Base-by-base conservation (phyloP, 2,888 invertebrate species). In the Choristoneura rosaceana region DNA sequence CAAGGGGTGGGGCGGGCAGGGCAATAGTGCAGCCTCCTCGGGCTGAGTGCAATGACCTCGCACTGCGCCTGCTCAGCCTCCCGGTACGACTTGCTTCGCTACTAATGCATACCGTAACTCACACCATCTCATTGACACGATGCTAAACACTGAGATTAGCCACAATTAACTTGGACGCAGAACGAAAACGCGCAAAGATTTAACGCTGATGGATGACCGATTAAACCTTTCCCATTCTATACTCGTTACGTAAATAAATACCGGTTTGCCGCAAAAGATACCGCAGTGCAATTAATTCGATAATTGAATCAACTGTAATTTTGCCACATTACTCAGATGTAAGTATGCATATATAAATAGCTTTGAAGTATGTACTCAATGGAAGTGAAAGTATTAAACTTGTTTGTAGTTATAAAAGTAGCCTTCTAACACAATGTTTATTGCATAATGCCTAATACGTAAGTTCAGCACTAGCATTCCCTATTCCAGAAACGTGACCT, bases 31-130 rank as follows among this genome's bases (percentile, higher is more conserved):
- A 90, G 87, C 82, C 86, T 87, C 85, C 79, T 78, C 81, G 75
- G 81, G 81, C 79, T 80, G 81, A 81, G 91, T 86, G 87, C 93
- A 91, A 87, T 88, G 92, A 93, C 92, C 91, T 87, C 89, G 80
- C 55, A 17, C 79, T 80, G 85, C 82, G 83, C 85, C 84, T 78
- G 87, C 87, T 81, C 87, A 87, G 87, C 87, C 88, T 89, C 86
- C 81, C 80, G 79, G 76, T 71, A 70, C 83, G 80, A 84, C 85
- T 83, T 82, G 84, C 85, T 83, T 74, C 77, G 78, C 74, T 81
- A 82, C 86, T 85, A 87, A 87, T 87, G 86, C 85, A 70, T 66
- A 70, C 73, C 69, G 68, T 63, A 47, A 55, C 62, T 61, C 43
- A 84, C 84, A 81, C 84, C 80, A 82, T 84, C 81, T 85, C 84